A percentile compares a stretch with the other conserved stretches of the same genome.
Evolutionary conservation across 2,888 invertebrate species (phyloP).

Genomic region (Cheilosia soror): DNA sequence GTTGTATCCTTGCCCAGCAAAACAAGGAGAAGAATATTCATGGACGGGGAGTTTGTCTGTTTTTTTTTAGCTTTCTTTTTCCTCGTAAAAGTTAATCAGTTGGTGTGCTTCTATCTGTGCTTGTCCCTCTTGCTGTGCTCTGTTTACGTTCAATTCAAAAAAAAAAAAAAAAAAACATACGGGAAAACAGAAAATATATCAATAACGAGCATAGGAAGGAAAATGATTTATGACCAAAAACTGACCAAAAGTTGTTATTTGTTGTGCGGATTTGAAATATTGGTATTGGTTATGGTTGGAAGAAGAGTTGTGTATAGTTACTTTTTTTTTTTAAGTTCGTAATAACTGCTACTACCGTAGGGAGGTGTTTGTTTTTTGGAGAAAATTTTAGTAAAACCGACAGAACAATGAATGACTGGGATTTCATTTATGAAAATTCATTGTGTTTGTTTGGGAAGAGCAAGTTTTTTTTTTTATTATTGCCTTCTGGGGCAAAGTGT

Average conservation of each 20-base stretch:
- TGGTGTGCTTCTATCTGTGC: neutral
- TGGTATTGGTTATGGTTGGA: slow-evolving; percentile 25
- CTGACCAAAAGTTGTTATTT: slow-evolving; percentile 67
- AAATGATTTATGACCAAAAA: slow-evolving; percentile 69
- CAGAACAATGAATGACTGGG: neutral
- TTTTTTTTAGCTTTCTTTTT: neutral
- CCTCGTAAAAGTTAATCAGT: slow-evolving; percentile 33
- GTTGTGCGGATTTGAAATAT: slow-evolving; percentile 61
- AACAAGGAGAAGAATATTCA: slow-evolving; percentile 29
- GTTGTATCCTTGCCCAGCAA: neutral
- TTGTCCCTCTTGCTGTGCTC: neutral
- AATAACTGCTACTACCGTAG: slow-evolving; percentile 19
- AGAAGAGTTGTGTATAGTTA: neutral
- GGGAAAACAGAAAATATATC: slow-evolving; percentile 22
- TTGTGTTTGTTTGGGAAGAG: slow-evolving; percentile 1
- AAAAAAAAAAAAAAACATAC: neutral
- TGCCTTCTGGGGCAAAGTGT: neutral
- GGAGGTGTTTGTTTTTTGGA: slow-evolving; percentile 14
- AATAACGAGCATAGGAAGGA: slow-evolving; percentile 33
- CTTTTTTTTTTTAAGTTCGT: slow-evolving; percentile 6
- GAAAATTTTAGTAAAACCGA: slow-evolving; percentile 1
- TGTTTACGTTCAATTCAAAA: neutral
- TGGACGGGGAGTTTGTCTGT: slow-evolving; percentile 1
- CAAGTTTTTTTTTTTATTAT: neutral
- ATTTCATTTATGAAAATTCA: slow-evolving; percentile 36